A percentile compares a stretch with the other conserved stretches of the same genome.
Conservation (phyloP, 2,888 invertebrate genomes). For the Sminthurinus aureus region DNA sequence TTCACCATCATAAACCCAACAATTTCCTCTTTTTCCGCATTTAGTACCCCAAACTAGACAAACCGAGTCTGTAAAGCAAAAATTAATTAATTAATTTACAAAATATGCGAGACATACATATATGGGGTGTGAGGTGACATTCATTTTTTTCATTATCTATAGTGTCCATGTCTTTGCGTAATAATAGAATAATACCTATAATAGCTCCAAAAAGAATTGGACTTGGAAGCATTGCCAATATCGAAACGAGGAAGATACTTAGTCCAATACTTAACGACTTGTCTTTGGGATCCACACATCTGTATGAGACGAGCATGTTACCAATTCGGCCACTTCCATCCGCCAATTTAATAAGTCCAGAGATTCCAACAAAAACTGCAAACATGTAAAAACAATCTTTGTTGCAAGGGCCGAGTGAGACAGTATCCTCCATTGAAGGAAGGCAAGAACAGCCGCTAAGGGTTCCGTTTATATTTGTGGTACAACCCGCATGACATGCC, state of each 20-base stretch:
- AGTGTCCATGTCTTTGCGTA: too few relatives aligned
- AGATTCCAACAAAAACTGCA: slow-evolving; percentile 60
- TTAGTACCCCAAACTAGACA: slow-evolving; percentile 79
- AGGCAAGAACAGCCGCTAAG: slow-evolving; percentile 63
- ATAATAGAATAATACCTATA: slow-evolving; percentile 67
- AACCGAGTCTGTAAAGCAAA: slow-evolving; percentile 67
- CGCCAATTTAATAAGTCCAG: slow-evolving; percentile 68
- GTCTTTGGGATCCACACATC: slow-evolving; percentile 70
- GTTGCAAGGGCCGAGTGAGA: slow-evolving; percentile 67
- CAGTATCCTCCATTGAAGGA: slow-evolving; percentile 61
- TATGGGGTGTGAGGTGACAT: background rate
- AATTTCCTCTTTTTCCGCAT: slow-evolving; percentile 74
- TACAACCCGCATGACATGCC: slow-evolving; percentile 78
- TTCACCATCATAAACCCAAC: slow-evolving; percentile 77
- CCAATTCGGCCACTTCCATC: slow-evolving; percentile 74
- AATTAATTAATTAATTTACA: background rate
- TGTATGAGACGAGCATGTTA: slow-evolving; percentile 72
- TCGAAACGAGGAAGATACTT: slow-evolving; percentile 69
- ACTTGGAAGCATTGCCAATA: slow-evolving; percentile 74
- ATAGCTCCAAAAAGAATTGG: slow-evolving; percentile 76
- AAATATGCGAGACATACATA: background rate
- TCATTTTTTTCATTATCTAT: too few relatives aligned
- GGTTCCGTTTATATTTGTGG: slow-evolving; percentile 62
- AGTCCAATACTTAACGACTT: slow-evolving; percentile 74
- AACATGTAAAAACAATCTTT: slow-evolving; percentile 67